Percentiles rank a stretch among this genome's conserved stretches.
These are phyloP conservation scores for Phenganax subtilis DNA, from an alignment of 92 coral and sea anemone species.

Conservation along the genomic window DNA sequence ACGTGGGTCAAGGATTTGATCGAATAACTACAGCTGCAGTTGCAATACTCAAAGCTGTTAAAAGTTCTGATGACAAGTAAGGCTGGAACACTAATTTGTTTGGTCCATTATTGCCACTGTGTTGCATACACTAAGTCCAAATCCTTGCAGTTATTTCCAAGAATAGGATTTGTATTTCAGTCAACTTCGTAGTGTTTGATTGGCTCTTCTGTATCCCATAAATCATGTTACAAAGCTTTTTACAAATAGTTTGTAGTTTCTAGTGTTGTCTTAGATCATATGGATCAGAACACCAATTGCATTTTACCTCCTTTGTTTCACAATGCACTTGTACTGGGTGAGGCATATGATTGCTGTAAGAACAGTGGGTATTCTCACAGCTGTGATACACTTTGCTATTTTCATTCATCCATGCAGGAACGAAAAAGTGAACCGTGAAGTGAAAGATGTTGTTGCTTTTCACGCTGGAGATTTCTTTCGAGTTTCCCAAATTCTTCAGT, in stretches of 20 bases:
- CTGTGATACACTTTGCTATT: too few relatives aligned
- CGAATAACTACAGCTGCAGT: conserved; percentile 96
- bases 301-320: too few relatives aligned
- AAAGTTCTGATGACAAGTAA: conserved; percentile 53
- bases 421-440: conserved; percentile 58
- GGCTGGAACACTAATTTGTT: background rate
- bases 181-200: background rate
- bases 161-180: background rate
- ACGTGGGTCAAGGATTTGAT: conserved; percentile 98
- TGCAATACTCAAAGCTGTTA: conserved; percentile 86
- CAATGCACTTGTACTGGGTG: too few relatives aligned
- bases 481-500: conserved; percentile 77
- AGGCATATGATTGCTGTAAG: too few relatives aligned
- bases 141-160: background rate
- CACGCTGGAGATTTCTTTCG: conserved; percentile 77
- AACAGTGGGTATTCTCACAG: too few relatives aligned
- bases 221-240: too few relatives aligned
- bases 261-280: too few relatives aligned
- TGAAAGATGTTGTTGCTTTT: conserved; percentile 92
- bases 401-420: conserved; percentile 46
- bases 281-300: too few relatives aligned
- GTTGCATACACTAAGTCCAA: background rate
- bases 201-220: too few relatives aligned
- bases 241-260: too few relatives aligned
- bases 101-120: background rate